A percentile compares a stretch with the other conserved stretches of the same genome.
Conservation (phyloP, 2,113 vertebrate genomes). For the Microtus richardsoni region DNA sequence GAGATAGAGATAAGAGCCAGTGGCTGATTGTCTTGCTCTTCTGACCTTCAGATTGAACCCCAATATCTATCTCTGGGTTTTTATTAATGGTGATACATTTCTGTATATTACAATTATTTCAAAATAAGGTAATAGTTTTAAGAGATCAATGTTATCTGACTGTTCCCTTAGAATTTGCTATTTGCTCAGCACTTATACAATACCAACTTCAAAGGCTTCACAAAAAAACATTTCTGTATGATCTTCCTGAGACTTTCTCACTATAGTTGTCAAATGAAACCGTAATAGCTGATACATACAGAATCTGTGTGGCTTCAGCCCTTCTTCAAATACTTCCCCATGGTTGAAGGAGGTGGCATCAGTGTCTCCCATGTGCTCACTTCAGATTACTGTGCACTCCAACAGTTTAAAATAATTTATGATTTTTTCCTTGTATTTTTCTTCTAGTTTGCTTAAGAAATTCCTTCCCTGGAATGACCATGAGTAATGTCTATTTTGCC, state of each 20-base stretch:
- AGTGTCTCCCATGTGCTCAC: neutral
- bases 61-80: too few species aligned
- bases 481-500: neutral
- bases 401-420: neutral
- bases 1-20: too few species aligned
- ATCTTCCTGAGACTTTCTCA: neutral
- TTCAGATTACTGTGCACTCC: neutral
- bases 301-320: neutral
- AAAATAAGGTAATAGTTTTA: neutral
- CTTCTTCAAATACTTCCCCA: conserved; percentile 28
- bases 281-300: neutral
- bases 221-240: neutral
- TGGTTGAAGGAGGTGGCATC: neutral
- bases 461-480: neutral
- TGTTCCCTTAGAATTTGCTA: conserved; percentile 16
- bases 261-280: neutral
- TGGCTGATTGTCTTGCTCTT: too few species aligned
- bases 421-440: neutral
- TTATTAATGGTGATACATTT: too few species aligned
- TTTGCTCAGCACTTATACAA: conserved; percentile 25
- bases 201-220: conserved; percentile 40
- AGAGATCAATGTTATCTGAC: neutral
- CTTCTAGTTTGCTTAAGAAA: neutral
- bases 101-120: conserved; percentile 27
- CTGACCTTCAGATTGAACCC: too few species aligned